These are phyloP conservation scores for Drosophila erecta DNA, from an alignment of 1,140 invertebrate genomes.

Conservation along the genomic window DNA sequence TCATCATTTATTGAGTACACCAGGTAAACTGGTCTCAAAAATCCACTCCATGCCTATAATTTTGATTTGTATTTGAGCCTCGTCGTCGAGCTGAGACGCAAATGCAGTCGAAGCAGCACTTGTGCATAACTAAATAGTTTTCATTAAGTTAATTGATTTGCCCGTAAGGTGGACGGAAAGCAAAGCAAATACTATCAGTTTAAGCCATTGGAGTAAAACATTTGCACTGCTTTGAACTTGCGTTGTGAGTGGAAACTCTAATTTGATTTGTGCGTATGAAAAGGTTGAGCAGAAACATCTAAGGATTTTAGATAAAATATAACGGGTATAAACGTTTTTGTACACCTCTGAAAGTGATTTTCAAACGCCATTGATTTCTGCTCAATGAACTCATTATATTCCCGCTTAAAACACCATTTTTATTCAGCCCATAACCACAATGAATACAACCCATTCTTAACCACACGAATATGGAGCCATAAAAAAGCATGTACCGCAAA, in stretches of 20 bases:
- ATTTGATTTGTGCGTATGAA: background rate
- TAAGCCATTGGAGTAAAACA: background rate
- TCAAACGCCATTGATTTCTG: background rate
- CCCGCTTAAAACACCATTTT: too few species aligned
- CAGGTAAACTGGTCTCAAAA: slow-evolving; percentile 12
- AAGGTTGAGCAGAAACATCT: too few species aligned
- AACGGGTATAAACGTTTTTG: too few species aligned
- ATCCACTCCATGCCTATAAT: background rate
- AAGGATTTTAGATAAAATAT: background rate
- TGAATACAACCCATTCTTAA: slow-evolving; percentile 5
- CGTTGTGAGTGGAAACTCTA: background rate
- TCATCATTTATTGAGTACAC: slow-evolving; percentile 55
- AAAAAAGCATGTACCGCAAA: slow-evolving; percentile 39
- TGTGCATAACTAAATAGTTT: slow-evolving; percentile 64
- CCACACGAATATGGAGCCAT: slow-evolving; percentile 21
- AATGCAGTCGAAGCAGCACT: slow-evolving; percentile 37
- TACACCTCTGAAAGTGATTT: too few species aligned
- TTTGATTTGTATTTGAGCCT: slow-evolving; percentile 10
- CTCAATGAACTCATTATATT: background rate
- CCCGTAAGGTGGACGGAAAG: background rate
- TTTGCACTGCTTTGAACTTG: slow-evolving; percentile 1
- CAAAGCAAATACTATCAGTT: slow-evolving; percentile 12
- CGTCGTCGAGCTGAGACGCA: slow-evolving; percentile 20
- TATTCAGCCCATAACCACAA: background rate
- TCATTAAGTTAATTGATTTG: slow-evolving; percentile 74